Base-by-base conservation (phyloP, 2,113 vertebrate species). In the Halcyon malimbica region DNA sequence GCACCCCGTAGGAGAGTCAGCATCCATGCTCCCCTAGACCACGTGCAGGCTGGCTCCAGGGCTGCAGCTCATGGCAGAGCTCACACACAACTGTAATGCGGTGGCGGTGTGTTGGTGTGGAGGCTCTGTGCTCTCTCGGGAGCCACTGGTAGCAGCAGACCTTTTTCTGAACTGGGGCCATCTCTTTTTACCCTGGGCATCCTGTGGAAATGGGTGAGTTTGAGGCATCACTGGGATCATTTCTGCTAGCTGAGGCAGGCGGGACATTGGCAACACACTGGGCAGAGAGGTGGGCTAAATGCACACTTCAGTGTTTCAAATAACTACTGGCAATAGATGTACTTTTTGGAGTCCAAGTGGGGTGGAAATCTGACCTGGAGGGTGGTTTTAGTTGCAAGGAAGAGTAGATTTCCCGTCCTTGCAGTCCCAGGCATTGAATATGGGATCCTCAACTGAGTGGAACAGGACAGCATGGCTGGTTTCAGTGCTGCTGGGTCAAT, bases 321-420 rank as follows among this genome's bases (percentile, higher is more conserved):
- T 85, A 93, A 80, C 68, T 54, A 57, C 70, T 83, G 90, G 37
- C 79, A 90, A 88, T 87, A 91, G 95, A 91, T 95, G 89, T 62
- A 89, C 46, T 64, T 94, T 95, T 83, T 15, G 11, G 74, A 93
- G 69, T 48, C 56, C 84, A 92, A 92, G 68, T 51, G 53, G 51
- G 57, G 63, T 11, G 29, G 82, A 59, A 91, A 42, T 83, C 50
- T 64, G 59, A 24, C 59, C 60, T 85, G 67, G 63, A 85, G 41
- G 11, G 29, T 68, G 10, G 23, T 48, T 90, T 71, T 56, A 67
- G 26, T 82, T 33, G 4, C 62, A 65, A 39, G 21, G 33, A 33
- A 41, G 29, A 73, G 39, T 65, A 87, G 62, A 31, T 70, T 33
- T 50, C n/a, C 33, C 4, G 3, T 44, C 31, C 57, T 46, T 57